Conservation (phyloP, 2,113 vertebrate genomes). For the Varanus salvator region DNA sequence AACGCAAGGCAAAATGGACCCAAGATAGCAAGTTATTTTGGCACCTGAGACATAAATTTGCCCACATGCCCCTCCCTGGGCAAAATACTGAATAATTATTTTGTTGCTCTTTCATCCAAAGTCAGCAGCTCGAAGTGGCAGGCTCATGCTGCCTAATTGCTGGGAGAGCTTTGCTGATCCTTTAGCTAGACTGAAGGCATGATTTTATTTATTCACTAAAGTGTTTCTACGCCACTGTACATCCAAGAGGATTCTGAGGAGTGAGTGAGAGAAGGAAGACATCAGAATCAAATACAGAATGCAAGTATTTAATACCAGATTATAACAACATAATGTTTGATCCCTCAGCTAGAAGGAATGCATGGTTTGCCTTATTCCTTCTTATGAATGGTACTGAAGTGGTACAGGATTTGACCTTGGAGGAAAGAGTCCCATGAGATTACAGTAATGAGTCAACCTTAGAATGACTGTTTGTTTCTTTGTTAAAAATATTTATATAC, state of each 20-base stretch:
- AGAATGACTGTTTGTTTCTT: too few relatives aligned
- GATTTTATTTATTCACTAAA: too few relatives aligned
- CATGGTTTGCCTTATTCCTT: neutral
- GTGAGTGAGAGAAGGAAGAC: too few relatives aligned
- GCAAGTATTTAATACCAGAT: too few relatives aligned
- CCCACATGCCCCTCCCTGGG: neutral
- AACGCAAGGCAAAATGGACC: too few relatives aligned
- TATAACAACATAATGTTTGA: neutral
- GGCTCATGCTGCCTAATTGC: neutral
- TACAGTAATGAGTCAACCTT: neutral
- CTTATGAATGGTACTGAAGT: neutral
- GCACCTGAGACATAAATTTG: neutral
- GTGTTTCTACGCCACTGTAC: too few relatives aligned
- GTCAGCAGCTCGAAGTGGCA: neutral
- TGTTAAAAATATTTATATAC: too few relatives aligned
- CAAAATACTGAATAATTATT: neutral
- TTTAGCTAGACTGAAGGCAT: neutral
- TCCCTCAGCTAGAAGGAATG: neutral
- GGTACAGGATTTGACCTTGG: neutral
- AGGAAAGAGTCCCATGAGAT: neutral
- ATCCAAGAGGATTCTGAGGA: too few relatives aligned
- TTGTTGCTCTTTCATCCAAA: neutral
- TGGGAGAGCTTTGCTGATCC: neutral
- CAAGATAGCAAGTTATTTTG: neutral
- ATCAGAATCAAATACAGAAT: too few relatives aligned